Evolutionary conservation across 2,113 vertebrate genomes (phyloP), one percentile per base, ranked within the genome.

Genomic region (Lampris megalopsis): DNA sequence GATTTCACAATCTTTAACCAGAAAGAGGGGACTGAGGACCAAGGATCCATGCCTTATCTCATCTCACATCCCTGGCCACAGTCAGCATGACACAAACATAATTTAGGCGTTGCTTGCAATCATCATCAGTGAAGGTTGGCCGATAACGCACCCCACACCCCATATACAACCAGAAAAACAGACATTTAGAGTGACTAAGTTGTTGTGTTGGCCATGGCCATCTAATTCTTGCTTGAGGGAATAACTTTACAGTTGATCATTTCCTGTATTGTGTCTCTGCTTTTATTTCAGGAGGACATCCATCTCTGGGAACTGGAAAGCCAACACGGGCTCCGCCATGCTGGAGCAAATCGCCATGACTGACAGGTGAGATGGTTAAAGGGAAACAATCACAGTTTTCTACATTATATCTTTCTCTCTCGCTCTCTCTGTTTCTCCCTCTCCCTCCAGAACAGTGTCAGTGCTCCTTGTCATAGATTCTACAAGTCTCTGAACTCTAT

Each of bases 281-380:
- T 69, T 8, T 24, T 66, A 58, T 70, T 77, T 11, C 87, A 99
- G 97, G 98, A 97, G 97, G 81, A 99, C 98, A 0, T 99, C 98
- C 41, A 98, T 99, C 88, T 99, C 97, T 73, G 97, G 97, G 6
- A 98, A 98, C 95, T 99, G 98, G 97, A 99, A 99, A 80, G 97
- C 97, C 50, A 99, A 99, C 90, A 99, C 97, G 0, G 98, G 98
- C 48, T 99, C 97, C 2, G 97, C 97, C 6, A 99, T 99, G 97
- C 80, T 99, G 92, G 97, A 99, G 76, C 98, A 99, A 93, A 97
- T 99, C 9, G 97, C 98, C 56, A 99, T 98, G 97, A 99, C 97
- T 0, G 97, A 99, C 92, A 96, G 97, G 98, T 99, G 90, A 93
- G 92, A 63, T 35, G 49, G 4, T 40, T 3, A 8, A 9, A 48